Evolutionary conservation across 2,888 invertebrate genomes (phyloP).

Genomic region (Microctonus brassicae): DNA sequence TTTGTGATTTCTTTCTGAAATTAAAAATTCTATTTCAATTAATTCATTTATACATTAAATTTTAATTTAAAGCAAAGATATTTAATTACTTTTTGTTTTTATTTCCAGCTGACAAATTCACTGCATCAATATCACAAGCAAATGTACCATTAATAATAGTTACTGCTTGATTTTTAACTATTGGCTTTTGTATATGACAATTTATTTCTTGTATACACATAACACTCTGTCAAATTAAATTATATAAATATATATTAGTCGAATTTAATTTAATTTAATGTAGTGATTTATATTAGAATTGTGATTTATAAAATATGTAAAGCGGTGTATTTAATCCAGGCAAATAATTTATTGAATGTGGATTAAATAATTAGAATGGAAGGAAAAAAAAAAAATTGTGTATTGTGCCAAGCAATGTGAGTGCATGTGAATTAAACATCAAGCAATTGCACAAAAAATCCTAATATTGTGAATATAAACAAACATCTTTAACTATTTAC

Average conservation of each 20-base stretch:
- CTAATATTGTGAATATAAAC: background rate
- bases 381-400: no score
- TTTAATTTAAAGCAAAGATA: background rate
- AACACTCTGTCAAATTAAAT: conserved; percentile 60
- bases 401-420: no score
- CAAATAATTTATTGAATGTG: background rate
- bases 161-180: conserved; percentile 70
- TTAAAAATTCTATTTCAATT: background rate
- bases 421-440: background rate
- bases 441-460: background rate
- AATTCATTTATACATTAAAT: background rate
- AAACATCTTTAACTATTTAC: background rate
- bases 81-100: conserved; percentile 37
- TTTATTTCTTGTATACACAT: conserved; percentile 70
- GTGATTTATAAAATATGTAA: no score
- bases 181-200: conserved; percentile 66
- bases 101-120: conserved; percentile 8
- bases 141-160: conserved; percentile 71
- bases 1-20: conserved; percentile 28
- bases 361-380: background rate
- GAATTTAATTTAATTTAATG: no score
- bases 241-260: no score
- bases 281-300: no score
- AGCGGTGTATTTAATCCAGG: no score
- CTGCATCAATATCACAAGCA: conserved; percentile 59